Conservation (phyloP, 2,113 vertebrate species). For the Thamnophis sirtalis region DNA sequence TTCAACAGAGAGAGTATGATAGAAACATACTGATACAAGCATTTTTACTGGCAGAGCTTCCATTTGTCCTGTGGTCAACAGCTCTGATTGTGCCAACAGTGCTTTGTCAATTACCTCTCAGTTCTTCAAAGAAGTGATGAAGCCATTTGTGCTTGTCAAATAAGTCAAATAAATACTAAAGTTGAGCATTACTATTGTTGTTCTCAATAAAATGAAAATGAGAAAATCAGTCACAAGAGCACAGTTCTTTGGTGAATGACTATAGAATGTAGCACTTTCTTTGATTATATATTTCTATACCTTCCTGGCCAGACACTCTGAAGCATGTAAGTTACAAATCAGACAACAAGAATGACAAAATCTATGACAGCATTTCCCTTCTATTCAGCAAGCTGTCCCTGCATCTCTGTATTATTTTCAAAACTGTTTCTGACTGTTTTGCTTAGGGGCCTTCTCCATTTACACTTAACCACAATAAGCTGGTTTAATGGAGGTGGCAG, state of each 20-base stretch:
- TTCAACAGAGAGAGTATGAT: not conserved
- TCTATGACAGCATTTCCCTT: not conserved
- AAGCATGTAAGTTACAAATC: not conserved
- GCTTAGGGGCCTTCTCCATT: not conserved
- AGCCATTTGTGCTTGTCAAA: constrained; percentile 7
- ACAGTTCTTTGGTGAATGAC: not conserved
- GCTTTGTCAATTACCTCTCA: not conserved
- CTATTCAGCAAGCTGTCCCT: not conserved
- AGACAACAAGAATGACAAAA: not conserved
- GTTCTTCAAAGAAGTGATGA: constrained; percentile 1
- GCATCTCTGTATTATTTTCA: not conserved
- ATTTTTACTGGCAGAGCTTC: not conserved
- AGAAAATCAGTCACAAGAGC: not conserved
- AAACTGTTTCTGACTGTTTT: not conserved
- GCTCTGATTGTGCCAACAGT: not conserved
- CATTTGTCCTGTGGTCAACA: not conserved
- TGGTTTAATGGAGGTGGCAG: not conserved
- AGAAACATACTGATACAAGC: not conserved
- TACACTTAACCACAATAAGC: not conserved
- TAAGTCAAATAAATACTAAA: not conserved
- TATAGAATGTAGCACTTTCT: not conserved
- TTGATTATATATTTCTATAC: not conserved
- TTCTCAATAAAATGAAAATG: not conserved
- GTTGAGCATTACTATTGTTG: constrained; percentile 1
- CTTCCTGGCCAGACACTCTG: not conserved